Percentiles rank a stretch among this genome's conserved stretches.
Conservation (phyloP, 2,888 invertebrate genomes). For the Zygothrica quintamaculata region DNA sequence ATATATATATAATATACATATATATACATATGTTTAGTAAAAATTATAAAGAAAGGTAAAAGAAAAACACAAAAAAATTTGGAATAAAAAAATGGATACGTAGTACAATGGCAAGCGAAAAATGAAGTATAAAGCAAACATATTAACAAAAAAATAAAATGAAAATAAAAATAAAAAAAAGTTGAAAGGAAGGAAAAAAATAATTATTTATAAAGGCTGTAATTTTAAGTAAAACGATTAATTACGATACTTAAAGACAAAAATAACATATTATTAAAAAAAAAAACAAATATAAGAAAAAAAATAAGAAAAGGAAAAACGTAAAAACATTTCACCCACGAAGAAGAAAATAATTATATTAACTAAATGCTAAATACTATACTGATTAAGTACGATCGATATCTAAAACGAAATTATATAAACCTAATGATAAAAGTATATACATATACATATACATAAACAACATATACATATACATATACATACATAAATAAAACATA, state of each 20-base stretch:
- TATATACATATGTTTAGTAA: slow-evolving; percentile 70
- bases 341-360: slow-evolving; percentile 65
- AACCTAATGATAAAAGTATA: slow-evolving; percentile 60
- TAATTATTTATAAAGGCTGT: slow-evolving; percentile 84
- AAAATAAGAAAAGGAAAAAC: slow-evolving; percentile 30
- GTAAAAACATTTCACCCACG: slow-evolving; percentile 79
- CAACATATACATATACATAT: slow-evolving; percentile 35
- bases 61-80: slow-evolving; percentile 19
- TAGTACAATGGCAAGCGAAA: slow-evolving; percentile 81
- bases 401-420: slow-evolving; percentile 76
- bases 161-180: slow-evolving; percentile 27
- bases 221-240: slow-evolving; percentile 83
- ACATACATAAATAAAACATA: slow-evolving; percentile 4
- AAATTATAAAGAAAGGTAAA: slow-evolving; percentile 61
- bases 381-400: slow-evolving; percentile 75
- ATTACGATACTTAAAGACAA: slow-evolving; percentile 52
- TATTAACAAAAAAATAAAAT: slow-evolving; percentile 34
- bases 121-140: slow-evolving; percentile 73
- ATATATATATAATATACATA: slow-evolving; percentile 46
- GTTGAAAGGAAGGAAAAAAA: slow-evolving; percentile 49
- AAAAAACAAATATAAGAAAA: slow-evolving; percentile 27
- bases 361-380: slow-evolving; percentile 70
- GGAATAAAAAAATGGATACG: slow-evolving; percentile 75
- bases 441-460: slow-evolving; percentile 37
- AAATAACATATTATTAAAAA: slow-evolving; percentile 45